Evolutionary conservation across 2,797 vertebrate species (phyloP).

Genomic region (Limnodromus scolopaceus): DNA sequence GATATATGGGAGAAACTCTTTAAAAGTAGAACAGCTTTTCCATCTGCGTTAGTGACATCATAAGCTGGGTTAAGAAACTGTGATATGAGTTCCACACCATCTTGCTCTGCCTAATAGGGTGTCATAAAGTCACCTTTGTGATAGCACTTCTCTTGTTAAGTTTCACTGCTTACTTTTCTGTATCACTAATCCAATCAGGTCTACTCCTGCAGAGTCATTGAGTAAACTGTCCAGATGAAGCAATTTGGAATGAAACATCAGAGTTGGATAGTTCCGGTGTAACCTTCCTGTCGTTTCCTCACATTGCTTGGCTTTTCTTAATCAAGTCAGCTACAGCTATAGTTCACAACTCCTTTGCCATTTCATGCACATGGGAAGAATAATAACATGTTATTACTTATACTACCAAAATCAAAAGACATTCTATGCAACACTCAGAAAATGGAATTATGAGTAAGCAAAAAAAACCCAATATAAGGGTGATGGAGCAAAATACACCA

Average conservation of each 20-base stretch:
- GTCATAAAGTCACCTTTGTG: slow-evolving; percentile 16
- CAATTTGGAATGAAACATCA: not conserved
- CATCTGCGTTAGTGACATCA: not conserved
- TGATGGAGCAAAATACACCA: not conserved
- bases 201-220: not conserved
- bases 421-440: not conserved
- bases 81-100: slow-evolving; percentile 39
- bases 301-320: not conserved
- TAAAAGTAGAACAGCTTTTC: not conserved
- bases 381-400: not conserved
- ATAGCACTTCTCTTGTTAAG: not conserved
- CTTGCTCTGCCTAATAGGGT: slow-evolving; percentile 17
- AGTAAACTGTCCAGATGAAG: not conserved
- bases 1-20: not conserved
- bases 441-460: not conserved
- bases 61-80: slow-evolving; percentile 15
- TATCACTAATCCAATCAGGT: not conserved
- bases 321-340: not conserved
- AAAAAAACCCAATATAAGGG: not conserved
- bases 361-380: not conserved
- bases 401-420: not conserved
- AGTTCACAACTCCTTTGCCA: not conserved
- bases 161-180: slow-evolving; percentile 25
- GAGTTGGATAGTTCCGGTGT: not conserved
- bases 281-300: not conserved